Evolutionary conservation across 2,113 vertebrate genomes (phyloP).

Genomic region (Sturnira hondurensis): DNA sequence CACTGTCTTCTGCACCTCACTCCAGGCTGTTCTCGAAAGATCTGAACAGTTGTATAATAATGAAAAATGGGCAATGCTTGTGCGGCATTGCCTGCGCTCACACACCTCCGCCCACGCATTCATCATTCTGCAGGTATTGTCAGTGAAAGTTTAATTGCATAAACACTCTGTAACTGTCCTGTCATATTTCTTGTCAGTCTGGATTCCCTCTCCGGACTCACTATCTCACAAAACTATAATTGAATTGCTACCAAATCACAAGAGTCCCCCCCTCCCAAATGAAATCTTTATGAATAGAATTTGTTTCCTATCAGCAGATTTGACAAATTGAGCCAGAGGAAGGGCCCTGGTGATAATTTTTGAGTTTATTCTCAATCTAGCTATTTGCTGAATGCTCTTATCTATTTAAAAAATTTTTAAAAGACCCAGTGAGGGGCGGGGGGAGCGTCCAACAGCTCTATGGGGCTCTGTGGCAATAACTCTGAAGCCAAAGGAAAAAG

Average conservation of each 20-base stretch:
- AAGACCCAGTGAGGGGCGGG: slow-evolving; percentile 69
- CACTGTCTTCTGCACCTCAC: slow-evolving; percentile 81
- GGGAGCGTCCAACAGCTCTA: background rate
- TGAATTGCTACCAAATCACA: slow-evolving; percentile 97
- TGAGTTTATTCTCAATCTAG: slow-evolving; percentile 90
- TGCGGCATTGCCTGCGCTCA: slow-evolving; percentile 87
- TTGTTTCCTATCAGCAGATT: slow-evolving; percentile 96
- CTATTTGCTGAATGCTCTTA: slow-evolving; percentile 89
- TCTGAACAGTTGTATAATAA: slow-evolving; percentile 92
- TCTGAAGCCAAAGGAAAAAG: background rate
- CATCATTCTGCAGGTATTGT: slow-evolving; percentile 95
- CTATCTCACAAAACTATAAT: slow-evolving; percentile 98
- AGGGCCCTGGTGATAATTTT: slow-evolving; percentile 90
- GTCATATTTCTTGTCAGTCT: slow-evolving; percentile 98
- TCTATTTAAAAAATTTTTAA: slow-evolving; percentile 84
- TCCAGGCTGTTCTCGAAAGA: slow-evolving; percentile 88
- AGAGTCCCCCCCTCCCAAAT: slow-evolving; percentile 80
- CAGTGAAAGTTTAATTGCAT: slow-evolving; percentile 99
- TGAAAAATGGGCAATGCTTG: slow-evolving; percentile 94
- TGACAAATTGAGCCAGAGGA: slow-evolving; percentile 96
- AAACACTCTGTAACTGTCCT: slow-evolving; percentile 99
- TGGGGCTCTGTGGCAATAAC: slow-evolving; percentile 33
- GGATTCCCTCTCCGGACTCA: slow-evolving; percentile 92
- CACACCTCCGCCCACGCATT: slow-evolving; percentile 90
- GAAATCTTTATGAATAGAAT: slow-evolving; percentile 95